Evolutionary conservation across 1,140 invertebrate species (phyloP).

Genomic region (Lasaia peninsularis): DNA sequence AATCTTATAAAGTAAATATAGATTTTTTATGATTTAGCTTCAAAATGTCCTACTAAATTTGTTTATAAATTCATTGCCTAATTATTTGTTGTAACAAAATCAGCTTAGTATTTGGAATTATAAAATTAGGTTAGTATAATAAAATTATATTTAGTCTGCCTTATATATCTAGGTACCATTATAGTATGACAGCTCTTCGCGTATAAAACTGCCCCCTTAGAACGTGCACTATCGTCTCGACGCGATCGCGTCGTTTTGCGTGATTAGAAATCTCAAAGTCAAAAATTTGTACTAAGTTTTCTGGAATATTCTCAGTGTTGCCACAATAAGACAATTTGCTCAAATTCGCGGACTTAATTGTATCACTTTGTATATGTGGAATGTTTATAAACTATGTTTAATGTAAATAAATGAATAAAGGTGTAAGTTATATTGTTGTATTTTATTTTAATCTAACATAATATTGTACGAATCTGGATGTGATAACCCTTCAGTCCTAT

Average conservation of each 20-base stretch:
- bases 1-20: neutral
- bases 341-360: conserved; percentile 44
- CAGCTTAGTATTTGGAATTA: no score
- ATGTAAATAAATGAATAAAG: conserved; percentile 66
- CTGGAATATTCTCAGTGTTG: conserved; percentile 27
- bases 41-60: neutral
- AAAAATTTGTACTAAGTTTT: no score
- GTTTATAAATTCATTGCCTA: neutral
- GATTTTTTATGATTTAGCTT: neutral
- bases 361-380: conserved; percentile 39
- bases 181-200: no score
- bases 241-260: no score
- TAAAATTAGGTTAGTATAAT: no score
- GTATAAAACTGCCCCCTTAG: no score
- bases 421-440: conserved; percentile 53
- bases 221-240: no score
- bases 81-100: no score
- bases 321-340: conserved; percentile 39
- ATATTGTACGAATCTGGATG: neutral
- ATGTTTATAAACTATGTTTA: conserved; percentile 45
- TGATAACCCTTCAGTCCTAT: no score
- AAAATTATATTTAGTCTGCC: no score
- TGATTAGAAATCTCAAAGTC: no score
- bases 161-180: no score
- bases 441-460: conserved; percentile 14